Percentiles rank a stretch among this genome's conserved stretches.
phyloP scores from a whole-genome alignment of 2,797 vertebrate species.

The Acridotheres tristis region DNA sequence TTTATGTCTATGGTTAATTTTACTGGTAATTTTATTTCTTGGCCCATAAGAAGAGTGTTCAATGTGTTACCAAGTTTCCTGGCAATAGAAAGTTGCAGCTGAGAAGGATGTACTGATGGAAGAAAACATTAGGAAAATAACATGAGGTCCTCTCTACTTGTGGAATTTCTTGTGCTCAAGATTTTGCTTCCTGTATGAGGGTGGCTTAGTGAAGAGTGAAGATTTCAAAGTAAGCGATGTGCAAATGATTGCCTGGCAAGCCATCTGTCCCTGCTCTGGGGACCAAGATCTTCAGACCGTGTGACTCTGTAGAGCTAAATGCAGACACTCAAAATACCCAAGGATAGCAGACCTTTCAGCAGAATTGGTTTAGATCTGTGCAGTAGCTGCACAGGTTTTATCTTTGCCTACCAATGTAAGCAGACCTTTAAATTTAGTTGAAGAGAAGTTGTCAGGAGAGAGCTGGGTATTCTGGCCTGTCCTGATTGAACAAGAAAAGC shows the following conservation, averaged over 20 bases:
- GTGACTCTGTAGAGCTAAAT: not conserved
- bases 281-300: no score
- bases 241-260: not conserved
- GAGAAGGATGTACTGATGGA: not conserved
- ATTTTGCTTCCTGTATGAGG: not conserved
- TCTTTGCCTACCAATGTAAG: not conserved
- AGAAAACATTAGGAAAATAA: not conserved
- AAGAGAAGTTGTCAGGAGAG: not conserved
- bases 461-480: not conserved
- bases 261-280: not conserved
- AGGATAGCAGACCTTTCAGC: not conserved
- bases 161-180: not conserved
- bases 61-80: not conserved
- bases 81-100: not conserved
- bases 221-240: not conserved
- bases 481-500: not conserved
- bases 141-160: accelerated
- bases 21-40: not conserved
- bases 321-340: no score
- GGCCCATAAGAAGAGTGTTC: not conserved
- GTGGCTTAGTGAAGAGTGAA: not conserved
- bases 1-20: not conserved
- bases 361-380: not conserved
- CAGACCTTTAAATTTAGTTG: not conserved
- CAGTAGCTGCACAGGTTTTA: not conserved